phyloP scores from a whole-genome alignment of 2,113 vertebrate species.

The Athene cunicularia region DNA sequence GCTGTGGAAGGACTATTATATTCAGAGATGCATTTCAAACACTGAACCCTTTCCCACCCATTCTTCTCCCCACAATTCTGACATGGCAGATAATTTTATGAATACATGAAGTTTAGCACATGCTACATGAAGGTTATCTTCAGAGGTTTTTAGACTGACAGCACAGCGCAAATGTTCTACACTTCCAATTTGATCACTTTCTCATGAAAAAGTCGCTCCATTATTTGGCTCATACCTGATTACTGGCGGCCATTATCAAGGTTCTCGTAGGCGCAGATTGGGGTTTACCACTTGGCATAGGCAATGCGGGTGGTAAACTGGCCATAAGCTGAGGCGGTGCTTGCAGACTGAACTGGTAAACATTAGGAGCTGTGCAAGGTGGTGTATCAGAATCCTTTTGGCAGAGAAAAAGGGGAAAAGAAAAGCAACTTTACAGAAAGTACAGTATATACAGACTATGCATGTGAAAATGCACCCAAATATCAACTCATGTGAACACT shows the following conservation, averaged over 20 bases:
- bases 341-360: slow-evolving; percentile 85
- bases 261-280: slow-evolving; percentile 78
- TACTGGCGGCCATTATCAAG: slow-evolving; percentile 83
- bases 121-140: neutral
- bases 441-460: slow-evolving; percentile 33
- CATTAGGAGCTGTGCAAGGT: slow-evolving; percentile 80
- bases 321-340: slow-evolving; percentile 79
- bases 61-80: neutral
- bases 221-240: slow-evolving; percentile 82
- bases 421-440: slow-evolving; percentile 64
- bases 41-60: neutral
- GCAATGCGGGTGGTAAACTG: slow-evolving; percentile 81
- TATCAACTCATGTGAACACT: slow-evolving; percentile 11
- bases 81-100: neutral
- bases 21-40: neutral
- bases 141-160: neutral
- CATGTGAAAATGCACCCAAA: slow-evolving; percentile 48
- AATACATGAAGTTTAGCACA: neutral
- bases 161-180: neutral
- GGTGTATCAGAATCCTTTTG: slow-evolving; percentile 92
- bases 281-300: slow-evolving; percentile 81
- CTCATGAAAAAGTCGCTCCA: neutral
- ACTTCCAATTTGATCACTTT: neutral
- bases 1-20: neutral
- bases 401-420: slow-evolving; percentile 47